These are phyloP conservation scores for Schizotus pectinicornis DNA, from an alignment of 2,888 invertebrate species.

Conservation along the genomic window DNA sequence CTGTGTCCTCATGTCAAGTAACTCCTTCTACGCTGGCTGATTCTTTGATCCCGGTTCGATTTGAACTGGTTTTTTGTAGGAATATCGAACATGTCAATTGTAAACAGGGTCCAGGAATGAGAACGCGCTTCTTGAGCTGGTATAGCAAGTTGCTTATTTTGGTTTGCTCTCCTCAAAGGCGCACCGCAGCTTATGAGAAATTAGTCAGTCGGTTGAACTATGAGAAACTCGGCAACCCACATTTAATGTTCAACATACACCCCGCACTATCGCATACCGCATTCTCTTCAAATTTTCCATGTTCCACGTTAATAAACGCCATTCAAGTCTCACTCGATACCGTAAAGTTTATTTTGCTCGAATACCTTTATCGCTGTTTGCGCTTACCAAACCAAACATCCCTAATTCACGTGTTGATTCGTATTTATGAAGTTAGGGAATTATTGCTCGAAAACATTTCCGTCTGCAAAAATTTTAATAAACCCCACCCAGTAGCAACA, in stretches of 20 bases:
- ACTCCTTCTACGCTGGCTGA: too few relatives aligned
- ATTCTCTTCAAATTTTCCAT: conserved; percentile 19
- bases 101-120: not conserved
- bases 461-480: conserved; percentile 20
- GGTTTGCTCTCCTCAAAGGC: conserved; percentile 22
- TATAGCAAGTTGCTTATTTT: conserved; percentile 23
- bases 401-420: not conserved
- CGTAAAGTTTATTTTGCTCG: conserved; percentile 10
- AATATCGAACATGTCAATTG: too few relatives aligned
- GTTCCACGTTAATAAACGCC: conserved; percentile 11
- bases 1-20: too few relatives aligned
- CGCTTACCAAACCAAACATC: not conserved
- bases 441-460: not conserved
- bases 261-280: conserved; percentile 18
- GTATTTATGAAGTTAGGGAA: too few relatives aligned
- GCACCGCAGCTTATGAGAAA: conserved; percentile 26
- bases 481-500: conserved; percentile 22
- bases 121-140: conserved; percentile 9
- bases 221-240: conserved; percentile 23
- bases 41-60: not conserved
- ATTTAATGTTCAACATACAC: conserved; percentile 22
- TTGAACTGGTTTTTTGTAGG: not conserved
- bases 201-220: conserved; percentile 24
- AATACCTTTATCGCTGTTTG: conserved; percentile 9
- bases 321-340: conserved; percentile 3